These are phyloP conservation scores for Poeciliopsis presidionis DNA, from an alignment of 2,797 vertebrate species.

Conservation along the genomic window DNA sequence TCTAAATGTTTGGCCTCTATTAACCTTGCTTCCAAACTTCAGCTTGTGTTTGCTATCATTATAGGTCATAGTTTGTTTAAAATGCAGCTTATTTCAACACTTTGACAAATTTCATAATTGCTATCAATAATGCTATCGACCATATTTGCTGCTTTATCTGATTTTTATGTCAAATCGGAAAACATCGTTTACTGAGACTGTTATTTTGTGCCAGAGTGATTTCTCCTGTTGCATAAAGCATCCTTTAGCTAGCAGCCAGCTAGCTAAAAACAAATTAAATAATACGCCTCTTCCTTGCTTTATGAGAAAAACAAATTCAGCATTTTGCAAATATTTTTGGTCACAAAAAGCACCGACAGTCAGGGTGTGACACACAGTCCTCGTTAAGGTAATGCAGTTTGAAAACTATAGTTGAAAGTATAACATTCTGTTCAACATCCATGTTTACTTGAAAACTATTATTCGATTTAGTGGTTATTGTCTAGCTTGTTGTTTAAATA, in stretches of 20 bases:
- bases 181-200: not conserved
- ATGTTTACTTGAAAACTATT: not conserved
- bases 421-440: not conserved
- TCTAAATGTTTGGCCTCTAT: not conserved
- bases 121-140: not conserved
- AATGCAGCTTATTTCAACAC: not conserved
- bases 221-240: not conserved
- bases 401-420: not conserved
- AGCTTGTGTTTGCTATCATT: not conserved
- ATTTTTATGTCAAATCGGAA: not conserved
- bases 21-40: not conserved
- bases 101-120: not conserved
- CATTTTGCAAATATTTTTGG: not conserved
- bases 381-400: not conserved
- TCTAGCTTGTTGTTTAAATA: not conserved
- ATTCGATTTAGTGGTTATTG: not conserved
- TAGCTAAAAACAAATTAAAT: not conserved
- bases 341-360: not conserved
- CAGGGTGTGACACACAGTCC: not conserved
- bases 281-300: not conserved
- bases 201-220: not conserved
- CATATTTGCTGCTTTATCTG: not conserved
- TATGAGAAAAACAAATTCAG: not conserved
- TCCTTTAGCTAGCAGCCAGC: not conserved
- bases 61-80: not conserved